These are phyloP conservation scores for Drosophila silvestris DNA, from an alignment of 2,888 invertebrate genomes.

Conservation along the genomic window DNA sequence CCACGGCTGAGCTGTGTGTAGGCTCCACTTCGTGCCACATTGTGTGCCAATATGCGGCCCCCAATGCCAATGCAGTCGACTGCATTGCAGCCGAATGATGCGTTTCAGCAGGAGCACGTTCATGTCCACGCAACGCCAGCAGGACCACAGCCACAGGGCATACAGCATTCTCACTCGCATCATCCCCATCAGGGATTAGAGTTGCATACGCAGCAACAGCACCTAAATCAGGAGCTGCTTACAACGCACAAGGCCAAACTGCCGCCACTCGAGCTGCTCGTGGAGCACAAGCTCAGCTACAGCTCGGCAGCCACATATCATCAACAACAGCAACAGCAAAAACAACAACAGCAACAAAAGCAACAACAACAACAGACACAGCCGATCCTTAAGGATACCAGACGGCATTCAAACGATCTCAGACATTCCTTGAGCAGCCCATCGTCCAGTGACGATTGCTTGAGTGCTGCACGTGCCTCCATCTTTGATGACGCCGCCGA, in stretches of 20 bases:
- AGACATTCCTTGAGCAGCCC: slow-evolving; percentile 49
- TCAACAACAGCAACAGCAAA: slow-evolving; percentile 23
- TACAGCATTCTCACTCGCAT: slow-evolving; percentile 18
- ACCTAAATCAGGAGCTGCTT: slow-evolving; percentile 37
- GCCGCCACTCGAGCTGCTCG: slow-evolving; percentile 76
- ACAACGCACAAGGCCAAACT: slow-evolving; percentile 61
- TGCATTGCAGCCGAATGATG: slow-evolving; percentile 80
- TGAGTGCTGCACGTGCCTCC: slow-evolving; percentile 54
- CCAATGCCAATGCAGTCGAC: slow-evolving; percentile 79
- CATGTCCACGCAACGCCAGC: slow-evolving; percentile 47
- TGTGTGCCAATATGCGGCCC: slow-evolving; percentile 76
- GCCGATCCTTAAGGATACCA: slow-evolving; percentile 40
- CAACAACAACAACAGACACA: slow-evolving; percentile 24
- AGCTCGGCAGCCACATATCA: slow-evolving; percentile 66
- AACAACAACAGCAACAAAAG: slow-evolving; percentile 23
- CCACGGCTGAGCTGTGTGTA: slow-evolving; percentile 64
- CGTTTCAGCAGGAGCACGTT: slow-evolving; percentile 48
- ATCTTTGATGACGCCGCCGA: slow-evolving; percentile 83
- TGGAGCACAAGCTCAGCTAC: slow-evolving; percentile 81
- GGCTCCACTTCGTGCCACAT: slow-evolving; percentile 9
- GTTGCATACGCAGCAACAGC: slow-evolving; percentile 32
- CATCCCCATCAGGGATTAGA: slow-evolving; percentile 18
- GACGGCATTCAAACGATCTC: slow-evolving; percentile 39
- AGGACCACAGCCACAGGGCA: slow-evolving; percentile 44
- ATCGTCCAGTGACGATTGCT: slow-evolving; percentile 74